Percentiles rank a stretch among this genome's conserved stretches.
phyloP scores from a whole-genome alignment of 2,797 vertebrate genomes.

The Microcaecilia unicolor region DNA sequence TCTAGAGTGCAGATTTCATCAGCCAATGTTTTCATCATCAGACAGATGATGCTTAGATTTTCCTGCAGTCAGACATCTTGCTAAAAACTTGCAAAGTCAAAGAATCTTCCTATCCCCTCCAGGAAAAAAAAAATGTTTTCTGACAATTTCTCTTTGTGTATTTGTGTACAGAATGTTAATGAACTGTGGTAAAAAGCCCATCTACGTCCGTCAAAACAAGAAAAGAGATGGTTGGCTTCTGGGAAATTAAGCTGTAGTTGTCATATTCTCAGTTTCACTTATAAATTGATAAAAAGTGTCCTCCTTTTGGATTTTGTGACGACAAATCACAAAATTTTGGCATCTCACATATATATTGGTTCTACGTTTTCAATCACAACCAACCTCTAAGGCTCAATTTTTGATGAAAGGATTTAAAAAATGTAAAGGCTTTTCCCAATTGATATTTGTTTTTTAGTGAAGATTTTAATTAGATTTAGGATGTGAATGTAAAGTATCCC shows the following conservation, averaged over 20 bases:
- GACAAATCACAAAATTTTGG: slow-evolving; percentile 3
- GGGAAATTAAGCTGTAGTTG: slow-evolving; percentile 9
- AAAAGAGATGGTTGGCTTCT: slow-evolving; percentile 8
- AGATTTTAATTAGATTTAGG: slow-evolving; percentile 4
- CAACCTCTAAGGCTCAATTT: slow-evolving; percentile 5
- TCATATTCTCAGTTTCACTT: slow-evolving; percentile 5
- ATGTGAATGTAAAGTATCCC: too few species aligned
- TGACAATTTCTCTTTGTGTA: slow-evolving; percentile 16
- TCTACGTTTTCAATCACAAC: slow-evolving; percentile 7
- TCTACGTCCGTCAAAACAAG: slow-evolving; percentile 9
- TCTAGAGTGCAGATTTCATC: slow-evolving; percentile 28
- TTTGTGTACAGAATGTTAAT: slow-evolving; percentile 21
- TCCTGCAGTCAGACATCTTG: slow-evolving; percentile 3
- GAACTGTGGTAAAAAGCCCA: slow-evolving; percentile 11
- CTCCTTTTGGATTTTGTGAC: slow-evolving; percentile 10
- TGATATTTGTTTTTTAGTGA: slow-evolving; percentile 7
- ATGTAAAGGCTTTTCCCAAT: slow-evolving; percentile 12
- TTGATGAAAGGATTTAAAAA: slow-evolving; percentile 1
- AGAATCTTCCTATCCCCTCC: not conserved
- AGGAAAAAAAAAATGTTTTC: not conserved
- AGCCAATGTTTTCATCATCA: slow-evolving; percentile 24
- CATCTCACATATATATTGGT: slow-evolving; percentile 10
- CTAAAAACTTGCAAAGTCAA: slow-evolving; percentile 12
- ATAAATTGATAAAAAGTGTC: slow-evolving; percentile 10
- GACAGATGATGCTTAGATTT: slow-evolving; percentile 9